Evolutionary conservation across 2,888 invertebrate species (phyloP), one percentile per base, ranked within the genome.

Genomic region (Cheilosia soror): DNA sequence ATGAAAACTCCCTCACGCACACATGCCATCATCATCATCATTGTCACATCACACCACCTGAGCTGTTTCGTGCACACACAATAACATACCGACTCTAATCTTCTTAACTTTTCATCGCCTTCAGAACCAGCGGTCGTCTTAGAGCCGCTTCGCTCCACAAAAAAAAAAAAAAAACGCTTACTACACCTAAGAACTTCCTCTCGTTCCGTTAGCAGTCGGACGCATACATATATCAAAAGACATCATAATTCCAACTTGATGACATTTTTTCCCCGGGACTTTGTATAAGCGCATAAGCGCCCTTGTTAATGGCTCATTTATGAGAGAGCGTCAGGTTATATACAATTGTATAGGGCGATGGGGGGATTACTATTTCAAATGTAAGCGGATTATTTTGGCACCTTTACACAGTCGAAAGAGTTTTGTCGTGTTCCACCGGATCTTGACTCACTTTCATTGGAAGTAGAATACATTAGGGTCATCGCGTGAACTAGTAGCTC

Each of bases 281-380:
- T 85, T 68, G 80, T 76, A 62, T 80, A 85, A 85, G 84, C 80
- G 58, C 80, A 71, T 85, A 85, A 85, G 84, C 84, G 80, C 80
- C 76, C 84, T 80, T 85, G 84, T 85, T 85, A 85, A 85, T 85
- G 80, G 75, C 75, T 85, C 84, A 80, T 85, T 85, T 85, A 85
- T 75, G 80, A 53, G 65, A 53, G 69, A 76, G 53, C 80, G 75
- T 76, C 80, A 80, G 80, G 84, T 72, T 75, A 68, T 75, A 68
- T 66, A 69, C 75, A 60, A 71, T 69, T 44, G 79, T 49, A 37
- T 60, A 20, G 68, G 37, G 68, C 65, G 15, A 37, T 49, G 60
- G 63, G 75, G 65, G 68, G 80, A 80, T 76, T 80, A 79, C 65
- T 65, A 63, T 79, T 63, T 69, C 51, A 58, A 72, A 71, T 47